Evolutionary conservation across 1,140 invertebrate species (phyloP), one percentile per base, ranked within the genome.

Genomic region (Heliconius congener): DNA sequence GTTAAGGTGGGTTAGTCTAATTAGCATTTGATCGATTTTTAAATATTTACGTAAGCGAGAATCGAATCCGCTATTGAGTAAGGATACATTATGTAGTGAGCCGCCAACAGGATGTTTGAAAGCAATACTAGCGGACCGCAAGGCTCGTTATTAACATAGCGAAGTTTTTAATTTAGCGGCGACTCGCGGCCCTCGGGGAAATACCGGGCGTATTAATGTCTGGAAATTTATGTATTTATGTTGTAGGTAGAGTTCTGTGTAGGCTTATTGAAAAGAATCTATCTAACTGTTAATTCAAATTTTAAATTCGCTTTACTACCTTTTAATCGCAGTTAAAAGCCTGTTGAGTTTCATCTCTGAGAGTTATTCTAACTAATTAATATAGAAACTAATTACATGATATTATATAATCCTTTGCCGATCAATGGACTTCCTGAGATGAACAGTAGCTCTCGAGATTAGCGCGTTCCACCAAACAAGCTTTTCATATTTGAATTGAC

Each of bases 131-230:
- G 60, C 42, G 66, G 46, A 71, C 73, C 46, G 72, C 73, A 27
- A 75, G 78, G 73, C 73, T 71, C 73, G 74, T 74, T 76, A 76
- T 75, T 71, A 72, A 57, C 77, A 52, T 73, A 11, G 75, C 37
- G 78, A 77, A 80, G 82, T 85, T 85, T 85, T 85, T 85, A 85
- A 85, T 85, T 85, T 85, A 83, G 80, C 80, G 75, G 81, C 57
- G 74, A 81, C 71, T 77, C 76, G 52, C 70, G 70, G 52, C 39
- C 82, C 46, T 73, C 8, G 70, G 82, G 82, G 83, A 84, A 84
- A 84, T 84, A 77, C 71, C 66, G 30, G 37, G 30, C 50, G 81
- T 81, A 82, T 82, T 71, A 73, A 71, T 82, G 78, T 73, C 75
- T 72, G 55, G 23, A 37, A 60, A 77, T 81, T 74, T 78, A 81